Evolutionary conservation across 2,888 invertebrate genomes (phyloP).

Genomic region (Poecilobothrus nobilitatus): DNA sequence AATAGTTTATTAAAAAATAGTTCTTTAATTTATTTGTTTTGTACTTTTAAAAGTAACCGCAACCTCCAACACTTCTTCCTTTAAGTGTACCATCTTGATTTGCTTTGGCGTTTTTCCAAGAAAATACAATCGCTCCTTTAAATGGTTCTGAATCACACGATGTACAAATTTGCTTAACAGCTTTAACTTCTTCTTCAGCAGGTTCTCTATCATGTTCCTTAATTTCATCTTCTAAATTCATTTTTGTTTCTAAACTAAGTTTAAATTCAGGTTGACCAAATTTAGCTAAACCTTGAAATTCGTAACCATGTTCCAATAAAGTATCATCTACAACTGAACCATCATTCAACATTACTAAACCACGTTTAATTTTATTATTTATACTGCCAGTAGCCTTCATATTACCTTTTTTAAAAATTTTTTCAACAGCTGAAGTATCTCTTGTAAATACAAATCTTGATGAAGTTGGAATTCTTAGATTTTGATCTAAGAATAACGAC

Average conservation of each 20-base stretch:
- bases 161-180: constrained; percentile 69
- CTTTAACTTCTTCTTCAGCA: constrained; percentile 73
- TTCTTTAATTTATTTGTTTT: too few species aligned
- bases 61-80: constrained; percentile 40
- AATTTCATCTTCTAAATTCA: constrained; percentile 40
- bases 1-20: too few species aligned
- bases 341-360: constrained; percentile 55
- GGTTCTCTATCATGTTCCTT: constrained; percentile 67
- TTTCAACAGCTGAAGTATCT: constrained; percentile 19
- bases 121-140: constrained; percentile 66
- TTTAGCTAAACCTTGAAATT: constrained; percentile 55
- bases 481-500: not conserved
- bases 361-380: constrained; percentile 49
- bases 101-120: constrained; percentile 56
- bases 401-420: constrained; percentile 17
- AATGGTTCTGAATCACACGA: constrained; percentile 71
- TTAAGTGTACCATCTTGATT: constrained; percentile 36
- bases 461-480: not conserved
- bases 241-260: constrained; percentile 46
- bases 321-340: constrained; percentile 61
- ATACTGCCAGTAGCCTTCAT: not conserved
- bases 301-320: constrained; percentile 33
- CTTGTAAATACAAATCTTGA: not conserved
- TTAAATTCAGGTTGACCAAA: constrained; percentile 61
- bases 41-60: constrained; percentile 37